Base-by-base conservation (phyloP, 2,113 vertebrate genomes). In the Xenus cinereus region DNA sequence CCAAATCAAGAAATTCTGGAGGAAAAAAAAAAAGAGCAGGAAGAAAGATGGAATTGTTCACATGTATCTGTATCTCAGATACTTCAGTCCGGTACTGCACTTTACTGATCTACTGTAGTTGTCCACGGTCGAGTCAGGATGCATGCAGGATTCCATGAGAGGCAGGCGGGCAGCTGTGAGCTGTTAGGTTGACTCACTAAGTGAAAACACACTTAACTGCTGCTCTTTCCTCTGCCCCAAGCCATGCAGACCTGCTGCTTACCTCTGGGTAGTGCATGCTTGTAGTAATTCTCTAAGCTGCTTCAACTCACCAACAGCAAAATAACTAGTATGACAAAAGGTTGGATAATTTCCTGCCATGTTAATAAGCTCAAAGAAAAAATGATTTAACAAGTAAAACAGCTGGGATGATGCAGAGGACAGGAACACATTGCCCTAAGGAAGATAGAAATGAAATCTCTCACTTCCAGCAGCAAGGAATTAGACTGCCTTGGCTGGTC, bases 131-230 rank as follows among this genome's bases (percentile, higher is more conserved):
- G 69, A 50, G 10, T 35, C 23, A 37, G 64, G 82, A 45, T 53
- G 54, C 67, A 79, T 46, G 45, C 45, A 46, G 45, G 46, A 48
- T 21, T 81, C 69, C n/a, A 4, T 2, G 37, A 39, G 12, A 24
- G 3, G 8, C 0, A 24, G 3, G 8, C 0, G 28, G n/a, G 24
- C 22, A 77, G 53, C 54, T 68, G 53, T 3, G 72, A 62, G 53
- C 63, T 87, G 37, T n/a, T 2, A 28, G 24, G 6, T 3, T 10
- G 37, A 76, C 37, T 39, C 45, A 71, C 4, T 54, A 64, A 43
- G 8, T 14, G 26, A 62, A 46, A 28, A 46, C 22, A 77, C 66
- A 71, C 12, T 12, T 54, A 14, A 41, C 33, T 9, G 26, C 21
- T 79, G 22, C 26, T 76, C 43, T 9, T 43, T 60, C 39, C 67